These are phyloP conservation scores for Onchidella celtica DNA, from an alignment of 2,888 invertebrate genomes.

Conservation along the genomic window DNA sequence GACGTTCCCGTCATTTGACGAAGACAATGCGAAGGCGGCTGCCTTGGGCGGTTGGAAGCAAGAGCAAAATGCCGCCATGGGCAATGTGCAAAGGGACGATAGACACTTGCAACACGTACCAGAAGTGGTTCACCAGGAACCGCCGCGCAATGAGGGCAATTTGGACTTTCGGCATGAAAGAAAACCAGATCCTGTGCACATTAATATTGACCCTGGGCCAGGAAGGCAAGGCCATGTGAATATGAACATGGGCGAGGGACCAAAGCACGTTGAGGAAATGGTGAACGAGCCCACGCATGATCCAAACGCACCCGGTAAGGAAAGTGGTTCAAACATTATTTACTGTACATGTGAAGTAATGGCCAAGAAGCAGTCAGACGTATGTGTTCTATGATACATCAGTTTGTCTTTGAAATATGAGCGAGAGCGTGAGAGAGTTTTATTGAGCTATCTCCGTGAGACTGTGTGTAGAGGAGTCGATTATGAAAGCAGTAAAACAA, in stretches of 20 bases:
- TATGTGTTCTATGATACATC: too few species aligned
- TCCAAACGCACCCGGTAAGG: constrained; percentile 42
- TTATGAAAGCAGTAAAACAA: too few species aligned
- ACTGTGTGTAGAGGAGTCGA: too few species aligned
- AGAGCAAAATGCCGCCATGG: neutral
- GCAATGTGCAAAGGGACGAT: neutral
- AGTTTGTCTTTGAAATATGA: too few species aligned
- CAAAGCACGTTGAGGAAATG: neutral
- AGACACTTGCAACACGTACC: neutral
- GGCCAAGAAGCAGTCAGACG: neutral
- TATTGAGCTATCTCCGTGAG: too few species aligned
- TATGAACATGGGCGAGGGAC: neutral
- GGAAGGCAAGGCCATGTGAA: neutral
- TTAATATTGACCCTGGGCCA: neutral
- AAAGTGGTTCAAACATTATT: too few species aligned
- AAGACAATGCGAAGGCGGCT: neutral
- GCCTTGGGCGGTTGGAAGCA: neutral
- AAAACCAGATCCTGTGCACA: neutral
- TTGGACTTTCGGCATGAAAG: neutral
- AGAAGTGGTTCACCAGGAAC: neutral
- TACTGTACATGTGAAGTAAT: neutral
- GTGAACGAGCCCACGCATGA: constrained; percentile 4
- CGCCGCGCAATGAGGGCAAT: neutral
- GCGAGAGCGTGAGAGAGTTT: too few species aligned
- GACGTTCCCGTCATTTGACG: neutral